Base-by-base conservation (phyloP, 2,113 vertebrate genomes). In the Colaptes auratus region DNA sequence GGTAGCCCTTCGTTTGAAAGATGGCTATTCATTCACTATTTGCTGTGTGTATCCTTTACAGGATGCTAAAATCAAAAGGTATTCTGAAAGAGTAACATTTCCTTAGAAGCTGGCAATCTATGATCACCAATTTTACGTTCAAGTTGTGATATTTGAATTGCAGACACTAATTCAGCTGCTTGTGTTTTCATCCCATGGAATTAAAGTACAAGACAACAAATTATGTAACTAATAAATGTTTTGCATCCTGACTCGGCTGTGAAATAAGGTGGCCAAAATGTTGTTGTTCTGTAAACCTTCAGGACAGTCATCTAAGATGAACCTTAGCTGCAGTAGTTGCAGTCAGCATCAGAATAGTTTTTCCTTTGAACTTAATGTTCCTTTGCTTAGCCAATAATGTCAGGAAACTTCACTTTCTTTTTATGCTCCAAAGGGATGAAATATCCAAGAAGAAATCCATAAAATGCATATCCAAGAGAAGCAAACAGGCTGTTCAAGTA, bases 391-490 rank as follows among this genome's bases (percentile, higher is more conserved):
- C 60, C 42, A 70, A 8, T 33, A 74, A 24, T 9, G 16, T 72
- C 55, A 85, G 83, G 88, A 88, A 93, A 91, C 2, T 75, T 88
- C 64, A 89, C 52, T 58, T 78, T 86, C 35, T 8, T 65, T 77
- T 93, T 66, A 48, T 56, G n/a, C 3, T 56, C 33, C 17, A 70
- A 86, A 77, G 35, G n/a, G 48, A 78, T 86, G 53, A 92, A 91
- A 69, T 80, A 61, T 79, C 63, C 66, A 81, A 59, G 56, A 75
- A 86, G 28, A 76, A 92, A 84, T 60, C 25, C 25, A 48, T 85
- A 89, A 95, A 94, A 94, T 52, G 15, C 8, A 86, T n/a, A 79
- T 85, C 67, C 80, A 92, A 92, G 52, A 75, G 64, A 93, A 96
- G 55, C 25, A 94, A 88, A 77, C 20, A 89, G 78, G 63, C 18